Base-by-base conservation (phyloP, 2,113 vertebrate genomes). In the Oryctolagus cuniculus region DNA sequence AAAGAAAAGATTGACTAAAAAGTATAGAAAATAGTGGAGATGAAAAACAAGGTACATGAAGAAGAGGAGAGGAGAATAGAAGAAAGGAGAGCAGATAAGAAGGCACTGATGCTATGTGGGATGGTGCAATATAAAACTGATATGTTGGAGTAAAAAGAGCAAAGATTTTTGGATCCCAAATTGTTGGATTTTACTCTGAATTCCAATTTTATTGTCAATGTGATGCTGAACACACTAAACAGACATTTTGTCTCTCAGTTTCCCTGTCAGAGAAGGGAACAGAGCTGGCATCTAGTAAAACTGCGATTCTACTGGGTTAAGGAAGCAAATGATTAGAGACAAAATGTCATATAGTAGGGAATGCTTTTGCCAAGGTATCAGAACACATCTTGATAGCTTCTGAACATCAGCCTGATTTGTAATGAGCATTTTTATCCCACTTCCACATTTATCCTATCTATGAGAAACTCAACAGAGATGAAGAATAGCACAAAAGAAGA, bases 281-380 rank as follows among this genome's bases (percentile, higher is more conserved):
- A 89, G 66, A 51, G 7, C 31, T 80, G 10, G 53, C 22, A 79
- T 31, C 55, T 2, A 89, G n/a, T 49, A 75, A 24, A 66, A 44
- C 29, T 84, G 31, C 66, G 36, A 74, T 88, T 96, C 25, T 72
- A 25, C 72, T 27, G 38, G 12, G 17, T 85, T 92, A 88, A 78
- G 63, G 73, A 84, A 95, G 49, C 25, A 67, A 21, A 66, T 74
- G 55, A 75, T 24, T 51, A 55, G 49, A 67, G 12, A 90, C 15
- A 90, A 91, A 93, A 83, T 25, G 49, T 25, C 27, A 84, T 21
- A 53, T 7, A 11, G n/a, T 88, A 34, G 8, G 19, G 38, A 34
- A 4, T 7, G 27, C 22, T 38, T 75, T 91, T 79, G 15, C 69
- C 38, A 29, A 78, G 24, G 15, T 17, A 58, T 69, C 63, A 88